Conservation (phyloP, 2,888 invertebrate genomes). For the Cephus spinipes region DNA sequence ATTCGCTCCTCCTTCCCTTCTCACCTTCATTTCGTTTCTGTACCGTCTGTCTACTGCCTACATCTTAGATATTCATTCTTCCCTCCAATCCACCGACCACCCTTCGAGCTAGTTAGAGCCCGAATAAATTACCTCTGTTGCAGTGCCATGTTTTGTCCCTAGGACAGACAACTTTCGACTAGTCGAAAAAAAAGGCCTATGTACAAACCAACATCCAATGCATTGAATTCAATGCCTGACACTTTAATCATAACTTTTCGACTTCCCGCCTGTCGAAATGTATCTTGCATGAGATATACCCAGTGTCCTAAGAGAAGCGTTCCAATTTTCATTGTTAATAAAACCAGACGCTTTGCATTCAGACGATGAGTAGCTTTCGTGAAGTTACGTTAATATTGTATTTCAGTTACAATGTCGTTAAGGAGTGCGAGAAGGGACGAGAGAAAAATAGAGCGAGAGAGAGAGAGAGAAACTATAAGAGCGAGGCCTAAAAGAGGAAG, state of each 20-base stretch:
- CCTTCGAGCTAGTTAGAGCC: conserved; percentile 16
- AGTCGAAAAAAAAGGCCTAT: background rate
- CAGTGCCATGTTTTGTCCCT: background rate
- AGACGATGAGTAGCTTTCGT: background rate
- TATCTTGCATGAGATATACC: background rate
- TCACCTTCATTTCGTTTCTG: background rate
- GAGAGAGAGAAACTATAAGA: conserved; percentile 28
- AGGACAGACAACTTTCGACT: background rate
- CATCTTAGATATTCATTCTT: conserved; percentile 20
- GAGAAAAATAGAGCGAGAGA: conserved; percentile 15
- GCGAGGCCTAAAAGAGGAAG: conserved; percentile 15
- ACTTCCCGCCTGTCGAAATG: background rate
- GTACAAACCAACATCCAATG: background rate
- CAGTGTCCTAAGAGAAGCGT: background rate
- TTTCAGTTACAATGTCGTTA: background rate
- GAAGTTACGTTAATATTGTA: conserved; percentile 3
- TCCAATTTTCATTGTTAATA: conserved; percentile 2
- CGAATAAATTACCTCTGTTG: conserved; percentile 20
- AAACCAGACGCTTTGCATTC: background rate
- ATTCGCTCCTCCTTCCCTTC: conserved; percentile 1
- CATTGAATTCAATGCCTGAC: background rate
- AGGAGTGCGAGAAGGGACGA: conserved; percentile 2
- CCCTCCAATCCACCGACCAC: background rate
- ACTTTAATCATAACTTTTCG: background rate
- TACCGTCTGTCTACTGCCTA: background rate